Base-by-base conservation (phyloP, 1,140 invertebrate species). In the Sesamia nonagrioides region DNA sequence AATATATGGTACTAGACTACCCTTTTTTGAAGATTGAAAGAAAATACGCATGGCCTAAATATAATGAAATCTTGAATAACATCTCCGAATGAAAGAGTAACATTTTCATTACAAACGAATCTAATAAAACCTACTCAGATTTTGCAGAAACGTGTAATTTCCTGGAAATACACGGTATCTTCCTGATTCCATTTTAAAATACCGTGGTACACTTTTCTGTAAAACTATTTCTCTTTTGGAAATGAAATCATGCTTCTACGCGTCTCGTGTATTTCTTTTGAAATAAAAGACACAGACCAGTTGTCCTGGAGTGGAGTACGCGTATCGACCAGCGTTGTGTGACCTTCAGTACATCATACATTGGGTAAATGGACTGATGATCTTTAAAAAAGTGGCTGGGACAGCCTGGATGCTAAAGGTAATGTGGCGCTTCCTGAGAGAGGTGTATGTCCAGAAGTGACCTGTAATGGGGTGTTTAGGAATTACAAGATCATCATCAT, bases 171-270 rank as follows among this genome's bases (percentile, higher is more conserved):
- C 63, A 68, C 17, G 9, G 18, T 27, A 6, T 50, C 63, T 68
- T 50, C 45, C 63, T 33, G 40, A 2, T 68, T 68, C 50, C 27
- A 68, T 13, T 50, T 50, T 6, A 68, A 40, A 40, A n/a, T 63
- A 63, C 48, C 37, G 60, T 63, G n/a, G 37, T 42, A 35, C 37
- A 63, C 35, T 63, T 63, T 63, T 63, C 35, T 63, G 1, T 63
- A 42, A 63, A 63, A 63, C 35, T 15, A 17, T 42, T 40, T 61
- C 60, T 40, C 60, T 35, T 42, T 63, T 42, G n/a, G 2, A 40
- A 63, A 63, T 63, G 35, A 35, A 63, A 63, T 63, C 35, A 42
- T 18, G 37, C 9, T 63, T 63, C 42, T 33, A 56, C 54, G 21
- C 56, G 27, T 27, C 13, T 58, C 13, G 21, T 33, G 9, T 15